phyloP scores from a whole-genome alignment of 2,888 invertebrate species.

The Diploptera punctata region DNA sequence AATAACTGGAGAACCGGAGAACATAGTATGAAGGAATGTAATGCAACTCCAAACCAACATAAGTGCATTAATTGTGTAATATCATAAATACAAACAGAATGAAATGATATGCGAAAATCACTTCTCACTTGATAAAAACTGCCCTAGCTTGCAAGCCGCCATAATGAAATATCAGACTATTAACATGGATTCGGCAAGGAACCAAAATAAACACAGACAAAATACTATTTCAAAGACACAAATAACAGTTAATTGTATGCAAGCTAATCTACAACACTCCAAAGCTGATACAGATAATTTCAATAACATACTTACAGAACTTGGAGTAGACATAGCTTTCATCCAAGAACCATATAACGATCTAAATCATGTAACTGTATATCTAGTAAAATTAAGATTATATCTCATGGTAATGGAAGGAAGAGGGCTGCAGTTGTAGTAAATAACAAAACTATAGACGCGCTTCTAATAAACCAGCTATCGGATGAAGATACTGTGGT shows the following conservation, averaged over 20 bases:
- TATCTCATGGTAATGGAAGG: neutral
- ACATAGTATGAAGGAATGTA: too few relatives aligned
- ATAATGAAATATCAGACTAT: too few relatives aligned
- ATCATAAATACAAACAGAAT: too few relatives aligned
- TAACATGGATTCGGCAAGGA: too few relatives aligned
- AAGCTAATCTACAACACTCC: neutral
- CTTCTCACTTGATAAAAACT: too few relatives aligned
- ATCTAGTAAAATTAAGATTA: neutral
- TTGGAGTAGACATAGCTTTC: neutral
- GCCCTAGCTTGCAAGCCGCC: too few relatives aligned
- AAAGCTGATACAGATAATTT: neutral
- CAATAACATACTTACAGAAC: neutral
- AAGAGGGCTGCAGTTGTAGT: conserved; percentile 1
- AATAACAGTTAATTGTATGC: neutral
- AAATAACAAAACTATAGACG: neutral
- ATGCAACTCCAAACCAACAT: too few relatives aligned
- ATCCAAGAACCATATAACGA: neutral
- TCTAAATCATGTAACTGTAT: neutral
- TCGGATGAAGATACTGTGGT: neutral
- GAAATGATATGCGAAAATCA: too few relatives aligned
- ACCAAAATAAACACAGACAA: too few relatives aligned
- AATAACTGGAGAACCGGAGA: too few relatives aligned
- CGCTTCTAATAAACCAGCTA: neutral
- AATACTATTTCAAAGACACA: too few relatives aligned
- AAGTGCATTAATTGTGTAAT: too few relatives aligned